Percentiles rank a stretch among this genome's conserved stretches.
phyloP scores from a whole-genome alignment of 35 echinoderm and acorn worm genomes.

The Hemicentrotus pulcherrimus region DNA sequence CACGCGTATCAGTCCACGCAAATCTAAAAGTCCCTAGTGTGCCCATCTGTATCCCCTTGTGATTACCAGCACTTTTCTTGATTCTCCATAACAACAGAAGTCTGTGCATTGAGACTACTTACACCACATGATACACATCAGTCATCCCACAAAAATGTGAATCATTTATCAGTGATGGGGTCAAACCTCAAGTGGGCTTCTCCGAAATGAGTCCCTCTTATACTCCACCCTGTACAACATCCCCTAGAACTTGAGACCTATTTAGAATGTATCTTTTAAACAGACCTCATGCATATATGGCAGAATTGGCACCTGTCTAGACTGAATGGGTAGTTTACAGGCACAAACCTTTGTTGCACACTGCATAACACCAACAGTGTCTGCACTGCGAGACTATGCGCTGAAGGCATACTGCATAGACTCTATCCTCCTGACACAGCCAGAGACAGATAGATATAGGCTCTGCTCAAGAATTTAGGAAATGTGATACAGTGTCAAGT shows the following conservation, averaged over 20 bases:
- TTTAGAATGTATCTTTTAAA: neutral
- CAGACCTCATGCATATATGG: neutral
- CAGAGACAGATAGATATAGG: no score
- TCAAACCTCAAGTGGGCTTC: constrained; percentile 21
- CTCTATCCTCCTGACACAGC: no score
- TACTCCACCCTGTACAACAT: neutral
- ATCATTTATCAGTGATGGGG: neutral
- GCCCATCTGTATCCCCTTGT: no score
- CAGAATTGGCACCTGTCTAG: neutral
- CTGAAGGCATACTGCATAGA: no score
- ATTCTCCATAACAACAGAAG: neutral
- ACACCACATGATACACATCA: neutral
- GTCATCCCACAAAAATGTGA: constrained; percentile 34
- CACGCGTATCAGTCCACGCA: no score
- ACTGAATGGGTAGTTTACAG: neutral
- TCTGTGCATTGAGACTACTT: neutral
- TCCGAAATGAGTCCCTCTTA: constrained; percentile 9
- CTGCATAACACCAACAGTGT: no score
- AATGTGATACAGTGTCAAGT: no score
- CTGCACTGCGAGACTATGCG: no score
- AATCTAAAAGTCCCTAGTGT: no score
- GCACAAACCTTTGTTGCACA: no score
- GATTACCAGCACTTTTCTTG: no score
- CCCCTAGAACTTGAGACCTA: neutral
- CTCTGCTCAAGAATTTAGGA: no score